Evolutionary conservation across 2,888 invertebrate species (phyloP), one percentile per base, ranked within the genome.

Genomic region (Hypena proboscidalis): DNA sequence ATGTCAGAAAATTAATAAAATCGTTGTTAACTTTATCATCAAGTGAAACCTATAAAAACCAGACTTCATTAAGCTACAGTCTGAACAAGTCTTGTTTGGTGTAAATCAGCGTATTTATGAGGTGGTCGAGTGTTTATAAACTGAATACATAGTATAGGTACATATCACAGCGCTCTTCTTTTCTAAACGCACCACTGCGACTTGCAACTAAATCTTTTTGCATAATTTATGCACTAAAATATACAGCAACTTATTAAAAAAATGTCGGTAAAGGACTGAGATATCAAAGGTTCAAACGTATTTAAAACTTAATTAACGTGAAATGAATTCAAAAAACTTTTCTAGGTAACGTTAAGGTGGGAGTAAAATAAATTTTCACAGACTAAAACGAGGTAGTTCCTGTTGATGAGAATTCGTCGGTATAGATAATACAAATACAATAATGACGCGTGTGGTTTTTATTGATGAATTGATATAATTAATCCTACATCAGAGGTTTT

Each of bases 81-180:
- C 69, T 63, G 53, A 49, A 46, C 50, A 26, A 50, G 57, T 53
- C 46, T 46, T 46, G 59, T 64, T 60, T 50, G 63, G 65, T 64
- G 70, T 73, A 75, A 74, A 75, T 78, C 74, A 77, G 68, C 60
- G 63, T 68, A 65, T 73, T 71, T 68, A 70, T 70, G 72, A 77
- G 75, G 72, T 71, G 68, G 47, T 58, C 57, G 71, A 75, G 76
- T 74, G 74, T 74, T 75, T 67, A 68, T 77, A 72, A 71, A 75
- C 76, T 83, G 84, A 84, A 84, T 83, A 84, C 83, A 83, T n/a
- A n/a, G n/a, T 81, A 84, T 84, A 67, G 67, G 54, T 56, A 58
- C 54, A 60, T 57, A 59, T 58, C 64, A 41, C 46, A 45, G 45
- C 48, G 54, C 23, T 33, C 29, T 38, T 26, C 48, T 59, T 67